Conservation (phyloP, 2,113 vertebrate species). For the Lagopus muta region DNA sequence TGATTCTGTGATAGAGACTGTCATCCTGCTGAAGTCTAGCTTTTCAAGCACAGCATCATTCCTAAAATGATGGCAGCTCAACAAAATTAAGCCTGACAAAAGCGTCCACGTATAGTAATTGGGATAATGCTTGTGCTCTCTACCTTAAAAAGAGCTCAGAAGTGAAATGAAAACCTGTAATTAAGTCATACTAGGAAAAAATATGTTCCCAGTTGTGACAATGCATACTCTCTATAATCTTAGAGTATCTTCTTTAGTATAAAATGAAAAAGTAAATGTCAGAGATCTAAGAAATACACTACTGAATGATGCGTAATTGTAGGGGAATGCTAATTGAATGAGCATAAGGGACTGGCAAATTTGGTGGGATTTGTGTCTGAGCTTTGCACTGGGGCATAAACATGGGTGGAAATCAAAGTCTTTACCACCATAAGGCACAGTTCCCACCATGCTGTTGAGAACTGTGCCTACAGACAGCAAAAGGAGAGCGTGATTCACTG, state of each 20-base stretch:
- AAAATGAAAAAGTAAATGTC: background rate
- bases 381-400: background rate
- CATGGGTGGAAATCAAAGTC: background rate
- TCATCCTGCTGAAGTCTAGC: accelerated
- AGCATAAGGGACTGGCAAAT: background rate
- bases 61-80: slow-evolving; percentile 13
- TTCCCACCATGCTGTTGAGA: background rate
- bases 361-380: background rate
- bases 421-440: background rate
- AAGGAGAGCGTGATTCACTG: background rate
- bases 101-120: background rate
- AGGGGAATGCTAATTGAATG: background rate
- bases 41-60: background rate
- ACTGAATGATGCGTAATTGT: background rate
- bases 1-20: background rate
- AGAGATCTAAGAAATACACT: background rate
- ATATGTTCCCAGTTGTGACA: background rate
- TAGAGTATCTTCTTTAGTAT: background rate
- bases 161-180: background rate
- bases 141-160: slow-evolving; percentile 4
- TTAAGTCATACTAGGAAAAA: background rate
- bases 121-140: background rate
- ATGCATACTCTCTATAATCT: background rate
- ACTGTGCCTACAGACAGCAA: background rate
- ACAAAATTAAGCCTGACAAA: background rate